Evolutionary conservation across 2,797 vertebrate genomes (phyloP), one percentile per base, ranked within the genome.

Genomic region (Oophaga sylvatica): DNA sequence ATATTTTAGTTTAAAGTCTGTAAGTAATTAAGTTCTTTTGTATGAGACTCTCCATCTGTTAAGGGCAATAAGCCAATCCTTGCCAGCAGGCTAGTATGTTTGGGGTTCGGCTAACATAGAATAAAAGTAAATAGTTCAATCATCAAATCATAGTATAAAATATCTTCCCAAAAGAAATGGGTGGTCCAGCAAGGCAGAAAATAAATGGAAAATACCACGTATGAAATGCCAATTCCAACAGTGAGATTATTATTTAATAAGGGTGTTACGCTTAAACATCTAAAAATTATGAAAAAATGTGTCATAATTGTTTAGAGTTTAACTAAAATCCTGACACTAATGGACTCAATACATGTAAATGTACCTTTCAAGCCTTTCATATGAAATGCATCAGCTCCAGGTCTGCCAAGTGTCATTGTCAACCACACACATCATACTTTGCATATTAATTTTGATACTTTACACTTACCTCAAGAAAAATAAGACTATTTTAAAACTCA

Each of bases 91-190:
- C 71, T 48, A 75, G 45, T 75, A 48, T 75, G 71, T 22, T 48
- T 48, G 71, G 71, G 41, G 71, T 48, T 75, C 20, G 11, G 10
- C 41, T 48, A 75, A 75, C 41, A 75, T 10, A 59, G 9, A 20
- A 75, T 48, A 75, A 48, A 75, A 75, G 41, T 48, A 75, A 75
- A 75, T 22, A 48, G 71, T 75, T 75, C 71, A 75, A 35, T 48
- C 41, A 75, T 75, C 10, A 48, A 75, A 19, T 75, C 71, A 20
- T 73, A 48, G 71, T 1, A 48, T 10, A 12, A 48, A 48, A 75
- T 75, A 75, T 22, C 20, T 48, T n/a, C 10, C 20, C 41, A 75
- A 48, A 48, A 73, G 17, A 45, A 75, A 75, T 48, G 71, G 35
- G 71, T 75, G 71, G 71, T 75, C 20, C 71, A 48, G 41, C 71